Conservation (phyloP, 2,797 vertebrate species). For the Schizopygopsis pylzovi region DNA sequence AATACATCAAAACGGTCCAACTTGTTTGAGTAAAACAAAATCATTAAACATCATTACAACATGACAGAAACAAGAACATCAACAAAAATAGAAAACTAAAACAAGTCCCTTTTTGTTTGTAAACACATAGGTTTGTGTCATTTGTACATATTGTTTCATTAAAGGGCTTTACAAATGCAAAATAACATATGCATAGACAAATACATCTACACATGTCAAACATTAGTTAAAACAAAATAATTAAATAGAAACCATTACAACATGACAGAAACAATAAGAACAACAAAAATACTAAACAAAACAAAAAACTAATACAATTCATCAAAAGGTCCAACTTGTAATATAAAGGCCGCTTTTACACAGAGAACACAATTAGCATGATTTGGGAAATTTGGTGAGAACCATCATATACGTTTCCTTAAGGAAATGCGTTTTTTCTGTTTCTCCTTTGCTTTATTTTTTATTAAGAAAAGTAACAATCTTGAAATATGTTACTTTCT, state of each 20-base stretch:
- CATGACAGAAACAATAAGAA: not conserved
- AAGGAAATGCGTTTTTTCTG: constrained; percentile 70
- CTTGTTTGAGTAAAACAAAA: constrained; percentile 8
- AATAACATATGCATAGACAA: not conserved
- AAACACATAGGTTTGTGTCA: not conserved
- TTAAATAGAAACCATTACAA: not conserved
- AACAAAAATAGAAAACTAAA: not conserved
- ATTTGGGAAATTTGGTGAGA: not conserved
- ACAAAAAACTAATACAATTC: too few species aligned
- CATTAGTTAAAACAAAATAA: not conserved
- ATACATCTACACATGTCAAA: not conserved
- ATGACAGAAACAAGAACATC: not conserved
- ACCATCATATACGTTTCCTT: constrained; percentile 69
- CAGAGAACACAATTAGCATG: not conserved
- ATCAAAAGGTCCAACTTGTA: too few species aligned
- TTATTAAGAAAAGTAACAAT: constrained; percentile 70
- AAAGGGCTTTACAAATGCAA: not conserved
- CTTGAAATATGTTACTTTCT: constrained; percentile 67
- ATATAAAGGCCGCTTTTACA: not conserved
- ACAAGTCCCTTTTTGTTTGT: not conserved
- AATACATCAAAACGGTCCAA: not conserved
- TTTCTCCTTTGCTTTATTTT: not conserved
- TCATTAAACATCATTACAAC: not conserved
- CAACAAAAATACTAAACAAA: not conserved
- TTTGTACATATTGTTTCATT: too few species aligned